Base-by-base conservation (phyloP, 2,888 invertebrate species). In the Nomada ruficornis region DNA sequence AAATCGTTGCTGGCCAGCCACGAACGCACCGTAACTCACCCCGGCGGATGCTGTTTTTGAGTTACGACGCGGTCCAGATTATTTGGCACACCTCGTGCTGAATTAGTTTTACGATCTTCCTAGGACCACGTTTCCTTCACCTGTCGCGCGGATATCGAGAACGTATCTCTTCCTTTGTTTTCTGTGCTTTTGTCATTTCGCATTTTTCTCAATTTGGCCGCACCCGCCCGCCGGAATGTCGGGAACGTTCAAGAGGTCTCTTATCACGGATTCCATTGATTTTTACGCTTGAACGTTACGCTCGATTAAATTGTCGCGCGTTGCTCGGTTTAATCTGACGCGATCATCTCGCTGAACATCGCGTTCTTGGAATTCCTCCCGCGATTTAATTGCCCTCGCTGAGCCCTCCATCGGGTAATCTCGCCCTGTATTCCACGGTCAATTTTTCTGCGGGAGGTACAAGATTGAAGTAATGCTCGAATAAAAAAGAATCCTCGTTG, bases 41-140 rank as follows among this genome's bases (percentile, higher is more conserved):
- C n/a, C 52, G 26, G 15, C 23, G 36, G 13, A 59, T 44, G 20
- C n/a, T 50, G 75, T 20, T 55, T 77, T 76, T 74, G 77, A 77
- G 70, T 80, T 80, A 77, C 13, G 65, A 60, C 77, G 50, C 65
- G 54, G 62, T 60, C 42, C 65, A 71, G 77, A 80, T 80, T 76
- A 80, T 71, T 67, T 65, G 60, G 60, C 77, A 55, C 60, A 59
- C 20, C 60, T 52, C 80, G 77, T 20, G 26, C 23, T 44, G 60
- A 71, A 77, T 80, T 77, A 71, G 47, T 71, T 80, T 70, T 71
- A 64, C 70, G 65, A 69, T 71, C 62, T 54, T 20, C 47, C 10
- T n/a, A 2, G 5, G 18, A 47, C 26, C 52, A 20, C 47, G 18
- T 23, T 36, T 47, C 73, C 23, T 36, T 60, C 44, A 36, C 13